phyloP scores from a whole-genome alignment of 2,888 invertebrate species.

The Acronicta leporina region DNA sequence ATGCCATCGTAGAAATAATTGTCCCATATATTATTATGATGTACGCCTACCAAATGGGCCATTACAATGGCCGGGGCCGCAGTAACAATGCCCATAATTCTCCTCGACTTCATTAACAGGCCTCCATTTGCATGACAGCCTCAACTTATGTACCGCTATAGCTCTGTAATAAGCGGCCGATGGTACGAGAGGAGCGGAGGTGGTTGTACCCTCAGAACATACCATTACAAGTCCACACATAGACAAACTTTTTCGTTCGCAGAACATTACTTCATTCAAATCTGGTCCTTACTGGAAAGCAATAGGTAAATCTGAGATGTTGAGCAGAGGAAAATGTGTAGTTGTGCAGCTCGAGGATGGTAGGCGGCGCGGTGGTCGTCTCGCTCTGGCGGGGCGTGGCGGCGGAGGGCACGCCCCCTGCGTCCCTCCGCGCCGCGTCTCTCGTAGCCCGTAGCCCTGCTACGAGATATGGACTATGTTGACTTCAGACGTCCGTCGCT shows the following conservation, averaged over 20 bases:
- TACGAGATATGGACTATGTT: slow-evolving; percentile 53
- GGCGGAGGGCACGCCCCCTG: slow-evolving; percentile 73
- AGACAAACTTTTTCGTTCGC: slow-evolving; percentile 21
- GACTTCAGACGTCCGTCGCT: slow-evolving; percentile 49
- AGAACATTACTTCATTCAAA: slow-evolving; percentile 43
- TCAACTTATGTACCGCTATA: slow-evolving; percentile 75
- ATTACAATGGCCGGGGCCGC: slow-evolving; percentile 82
- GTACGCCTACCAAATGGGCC: slow-evolving; percentile 85
- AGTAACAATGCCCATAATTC: slow-evolving; percentile 88
- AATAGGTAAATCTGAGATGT: slow-evolving; percentile 42
- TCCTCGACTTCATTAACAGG: slow-evolving; percentile 88
- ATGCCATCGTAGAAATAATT: slow-evolving; percentile 78
- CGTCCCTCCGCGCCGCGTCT: slow-evolving; percentile 55
- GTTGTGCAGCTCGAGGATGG: slow-evolving; percentile 65
- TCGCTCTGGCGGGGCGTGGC: slow-evolving; percentile 83
- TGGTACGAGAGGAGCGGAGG: slow-evolving; percentile 68
- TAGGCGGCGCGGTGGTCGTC: slow-evolving; percentile 79
- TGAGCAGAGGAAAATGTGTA: slow-evolving; percentile 60
- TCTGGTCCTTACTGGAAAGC: slow-evolving; percentile 62
- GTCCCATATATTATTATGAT: slow-evolving; percentile 86
- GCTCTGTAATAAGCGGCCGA: slow-evolving; percentile 74
- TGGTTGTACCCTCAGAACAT: slow-evolving; percentile 66
- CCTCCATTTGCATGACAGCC: slow-evolving; percentile 88
- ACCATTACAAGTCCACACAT: slow-evolving; percentile 55
- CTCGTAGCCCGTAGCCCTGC: slow-evolving; percentile 61